Evolutionary conservation across 2,888 invertebrate species (phyloP), one percentile per base, ranked within the genome.

Genomic region (Scotopteryx bipunctaria): DNA sequence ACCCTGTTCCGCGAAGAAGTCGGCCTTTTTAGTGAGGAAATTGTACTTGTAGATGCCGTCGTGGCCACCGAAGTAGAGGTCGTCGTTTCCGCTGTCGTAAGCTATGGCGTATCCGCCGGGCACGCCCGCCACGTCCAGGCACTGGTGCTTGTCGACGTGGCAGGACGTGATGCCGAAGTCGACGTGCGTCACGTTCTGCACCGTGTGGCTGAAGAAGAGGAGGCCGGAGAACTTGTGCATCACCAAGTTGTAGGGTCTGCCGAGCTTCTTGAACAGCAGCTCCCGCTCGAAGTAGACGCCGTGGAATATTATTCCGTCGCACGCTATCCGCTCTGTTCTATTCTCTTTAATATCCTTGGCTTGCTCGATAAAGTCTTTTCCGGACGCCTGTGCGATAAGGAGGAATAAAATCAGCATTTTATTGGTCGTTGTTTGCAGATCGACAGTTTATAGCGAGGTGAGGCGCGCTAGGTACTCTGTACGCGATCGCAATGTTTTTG

Each of bases 31-130:
- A 0, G 77, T 78, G 0, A 82, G 47, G 49, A 85, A 86, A 44
- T 85, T 85, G 52, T 84, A 87, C 61, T 82, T 85, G 59, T 85
- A 88, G 2, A 88, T 83, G 0, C 88, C 88, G n/a, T 86, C 76
- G 33, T 88, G 85, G 0, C 87, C 88, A 0, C 88, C 88, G 29
- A 88, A 78, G 51, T 83, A 88, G 1, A 88, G 70, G 19, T 86
- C 85, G n/a, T 88, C 87, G 21, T 87, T 85, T 0, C 78, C 79
- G 0, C 66, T 53, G 40, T 88, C 88, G 31, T 87, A 86, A 0
- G 79, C 83, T 2, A 88, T 67, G 0, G 88, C 87, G 27, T 84
- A 87, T 0, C 88, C 88, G 0, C 87, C 88, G 0, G 79, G 71
- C 0, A 88, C 65, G 0, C 81, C 83, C 1, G 47, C 41, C 0